A percentile compares a stretch with the other conserved stretches of the same genome.
Evolutionary conservation across 2,113 vertebrate species (phyloP).

Genomic region (Malaclemys terrapin): DNA sequence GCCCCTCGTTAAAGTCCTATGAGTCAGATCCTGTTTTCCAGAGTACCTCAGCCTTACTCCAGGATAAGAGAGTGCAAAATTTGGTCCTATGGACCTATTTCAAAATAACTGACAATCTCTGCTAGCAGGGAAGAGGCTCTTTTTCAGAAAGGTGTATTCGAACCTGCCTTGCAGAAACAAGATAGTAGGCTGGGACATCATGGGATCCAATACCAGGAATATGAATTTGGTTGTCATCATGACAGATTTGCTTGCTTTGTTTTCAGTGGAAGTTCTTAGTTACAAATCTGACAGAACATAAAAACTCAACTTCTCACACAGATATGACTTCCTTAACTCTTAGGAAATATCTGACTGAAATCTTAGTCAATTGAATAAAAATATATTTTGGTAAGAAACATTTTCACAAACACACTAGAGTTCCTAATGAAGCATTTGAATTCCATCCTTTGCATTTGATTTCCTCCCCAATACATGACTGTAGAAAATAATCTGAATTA

Average conservation of each 20-base stretch:
- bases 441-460: constrained; percentile 71
- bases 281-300: not conserved
- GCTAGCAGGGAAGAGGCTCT: not conserved
- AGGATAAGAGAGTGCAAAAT: accelerated
- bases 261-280: not conserved
- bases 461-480: constrained; percentile 54
- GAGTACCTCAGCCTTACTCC: not conserved
- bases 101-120: not conserved
- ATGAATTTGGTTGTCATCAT: not conserved
- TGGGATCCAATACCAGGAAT: not conserved
- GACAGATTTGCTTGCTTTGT: not conserved
- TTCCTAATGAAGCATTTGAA: constrained; percentile 72
- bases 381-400: constrained; percentile 45
- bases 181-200: not conserved
- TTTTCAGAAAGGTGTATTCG: not conserved
- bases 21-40: not conserved
- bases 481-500: constrained; percentile 77
- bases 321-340: not conserved
- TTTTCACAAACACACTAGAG: constrained; percentile 53
- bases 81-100: not conserved
- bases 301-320: not conserved
- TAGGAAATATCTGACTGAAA: constrained; percentile 49
- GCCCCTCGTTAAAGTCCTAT: not conserved
- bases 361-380: constrained; percentile 53
- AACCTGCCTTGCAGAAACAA: not conserved